phyloP scores from a whole-genome alignment of 2,888 invertebrate species.

The Agriotes lineatus region DNA sequence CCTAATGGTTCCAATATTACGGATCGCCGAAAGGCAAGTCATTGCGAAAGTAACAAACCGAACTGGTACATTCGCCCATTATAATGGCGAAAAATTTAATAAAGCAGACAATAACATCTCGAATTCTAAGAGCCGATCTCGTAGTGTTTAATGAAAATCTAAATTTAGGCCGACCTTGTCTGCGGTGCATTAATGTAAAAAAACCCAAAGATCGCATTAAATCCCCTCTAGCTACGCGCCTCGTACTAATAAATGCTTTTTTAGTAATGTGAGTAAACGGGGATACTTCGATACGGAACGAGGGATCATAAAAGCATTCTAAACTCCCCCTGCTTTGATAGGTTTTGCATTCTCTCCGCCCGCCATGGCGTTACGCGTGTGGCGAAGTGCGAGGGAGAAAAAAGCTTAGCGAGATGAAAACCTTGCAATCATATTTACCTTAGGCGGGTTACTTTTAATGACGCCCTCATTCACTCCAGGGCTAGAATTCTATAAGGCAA shows the following conservation, averaged over 20 bases:
- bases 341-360: slow-evolving; percentile 23
- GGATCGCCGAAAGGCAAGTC: too few species aligned
- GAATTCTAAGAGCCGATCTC: not conserved
- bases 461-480: not conserved
- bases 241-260: slow-evolving; percentile 23
- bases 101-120: too few species aligned
- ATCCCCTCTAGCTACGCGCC: slow-evolving; percentile 15
- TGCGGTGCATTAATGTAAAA: slow-evolving; percentile 17
- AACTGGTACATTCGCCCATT: too few species aligned
- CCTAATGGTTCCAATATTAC: too few species aligned
- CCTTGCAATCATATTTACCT: slow-evolving; percentile 1
- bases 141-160: slow-evolving; percentile 11
- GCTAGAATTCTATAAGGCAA: not conserved
- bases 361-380: not conserved
- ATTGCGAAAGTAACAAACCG: too few species aligned
- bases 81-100: too few species aligned
- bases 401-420: slow-evolving; percentile 10
- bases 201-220: slow-evolving; percentile 20
- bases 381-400: not conserved
- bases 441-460: slow-evolving; percentile 15
- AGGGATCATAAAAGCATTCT: slow-evolving; percentile 26
- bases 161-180: slow-evolving; percentile 1
- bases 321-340: slow-evolving; percentile 22
- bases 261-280: slow-evolving; percentile 28
- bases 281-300: slow-evolving; percentile 20